Evolutionary conservation across 1,140 invertebrate genomes (phyloP).

Genomic region (Scaptomyza montana): DNA sequence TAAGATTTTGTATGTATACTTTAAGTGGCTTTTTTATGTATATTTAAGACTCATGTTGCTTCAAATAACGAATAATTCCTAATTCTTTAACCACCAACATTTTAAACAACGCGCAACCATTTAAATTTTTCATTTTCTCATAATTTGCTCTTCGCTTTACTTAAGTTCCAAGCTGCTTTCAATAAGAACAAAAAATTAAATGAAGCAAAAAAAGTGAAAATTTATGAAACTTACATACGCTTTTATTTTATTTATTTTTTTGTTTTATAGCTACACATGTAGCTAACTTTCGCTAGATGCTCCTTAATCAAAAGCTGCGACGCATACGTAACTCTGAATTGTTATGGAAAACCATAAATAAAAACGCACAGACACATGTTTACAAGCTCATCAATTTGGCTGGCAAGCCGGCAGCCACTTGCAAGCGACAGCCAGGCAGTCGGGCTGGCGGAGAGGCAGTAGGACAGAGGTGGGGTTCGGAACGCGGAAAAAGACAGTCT

Average conservation of each 20-base stretch:
- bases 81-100: too few species aligned
- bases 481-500: constrained; percentile 31
- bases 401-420: constrained; percentile 36
- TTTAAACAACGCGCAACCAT: neutral
- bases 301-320: constrained; percentile 74
- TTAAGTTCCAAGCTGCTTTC: constrained; percentile 7
- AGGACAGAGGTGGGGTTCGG: neutral
- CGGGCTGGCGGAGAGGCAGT: neutral
- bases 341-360: constrained; percentile 82
- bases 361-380: constrained; percentile 78
- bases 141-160: neutral
- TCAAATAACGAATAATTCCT: too few species aligned
- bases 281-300: constrained; percentile 33
- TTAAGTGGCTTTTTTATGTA: too few species aligned
- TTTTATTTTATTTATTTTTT: constrained; percentile 1
- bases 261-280: constrained; percentile 19
- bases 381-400: constrained; percentile 77
- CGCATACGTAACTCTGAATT: constrained; percentile 75
- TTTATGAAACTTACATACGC: constrained; percentile 35
- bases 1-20: too few species aligned
- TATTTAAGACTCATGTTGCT: too few species aligned
- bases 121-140: constrained; percentile 5
- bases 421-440: constrained; percentile 23
- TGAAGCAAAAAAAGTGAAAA: neutral
- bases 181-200: neutral